Percentiles rank a stretch among this genome's conserved stretches.
phyloP scores from a whole-genome alignment of 2,888 invertebrate species.

The Agriopis leucophaearia region DNA sequence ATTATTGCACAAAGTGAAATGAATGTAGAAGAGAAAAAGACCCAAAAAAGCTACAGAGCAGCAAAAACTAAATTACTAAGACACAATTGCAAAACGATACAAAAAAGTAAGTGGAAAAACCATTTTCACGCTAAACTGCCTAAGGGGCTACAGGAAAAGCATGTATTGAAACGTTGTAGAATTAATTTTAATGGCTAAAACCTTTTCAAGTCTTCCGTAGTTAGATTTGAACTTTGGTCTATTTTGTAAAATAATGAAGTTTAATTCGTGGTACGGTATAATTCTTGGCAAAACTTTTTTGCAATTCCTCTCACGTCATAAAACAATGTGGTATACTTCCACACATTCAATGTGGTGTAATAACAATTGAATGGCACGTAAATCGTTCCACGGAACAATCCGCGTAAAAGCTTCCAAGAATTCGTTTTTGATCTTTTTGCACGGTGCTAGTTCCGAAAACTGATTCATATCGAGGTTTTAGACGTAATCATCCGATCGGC shows the following conservation, averaged over 20 bases:
- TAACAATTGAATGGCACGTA: constrained; percentile 28
- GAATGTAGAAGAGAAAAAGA: too few species aligned
- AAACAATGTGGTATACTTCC: constrained; percentile 19
- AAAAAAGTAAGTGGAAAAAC: too few species aligned
- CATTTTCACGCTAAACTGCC: too few species aligned
- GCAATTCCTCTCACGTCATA: constrained; percentile 14
- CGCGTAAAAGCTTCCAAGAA: constrained; percentile 33
- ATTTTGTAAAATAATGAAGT: background rate
- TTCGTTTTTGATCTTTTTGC: constrained; percentile 33
- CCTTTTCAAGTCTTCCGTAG: too few species aligned
- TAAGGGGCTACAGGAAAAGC: too few species aligned
- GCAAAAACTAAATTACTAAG: too few species aligned
- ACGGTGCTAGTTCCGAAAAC: constrained; percentile 18
- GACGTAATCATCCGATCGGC: constrained; percentile 2
- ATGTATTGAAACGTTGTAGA: too few species aligned
- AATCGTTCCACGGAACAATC: constrained; percentile 22
- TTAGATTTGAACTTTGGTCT: too few species aligned
- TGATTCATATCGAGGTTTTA: constrained; percentile 23
- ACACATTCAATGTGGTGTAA: constrained; percentile 18
- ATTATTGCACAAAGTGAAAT: too few species aligned
- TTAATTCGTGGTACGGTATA: background rate
- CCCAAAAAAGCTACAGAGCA: too few species aligned
- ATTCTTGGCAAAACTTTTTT: constrained; percentile 6
- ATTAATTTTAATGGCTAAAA: too few species aligned
- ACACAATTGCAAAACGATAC: too few species aligned